Conservation (phyloP, 2,888 invertebrate genomes). For the Pandemis heparana region DNA sequence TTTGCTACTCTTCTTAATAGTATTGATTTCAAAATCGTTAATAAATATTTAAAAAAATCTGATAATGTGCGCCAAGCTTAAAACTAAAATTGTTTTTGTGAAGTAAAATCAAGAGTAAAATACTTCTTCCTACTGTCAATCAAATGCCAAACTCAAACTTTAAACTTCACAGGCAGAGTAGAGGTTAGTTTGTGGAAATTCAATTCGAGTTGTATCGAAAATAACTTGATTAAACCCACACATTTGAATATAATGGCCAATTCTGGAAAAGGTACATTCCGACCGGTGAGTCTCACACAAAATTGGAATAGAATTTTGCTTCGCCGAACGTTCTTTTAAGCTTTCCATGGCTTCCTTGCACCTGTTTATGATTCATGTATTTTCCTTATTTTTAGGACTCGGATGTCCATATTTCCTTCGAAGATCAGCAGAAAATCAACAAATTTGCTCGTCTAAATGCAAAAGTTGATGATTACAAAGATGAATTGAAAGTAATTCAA, state of each 20-base stretch:
- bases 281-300: slow-evolving; percentile 85
- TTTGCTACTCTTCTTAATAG: no score
- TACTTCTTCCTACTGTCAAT: no score
- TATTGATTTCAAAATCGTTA: no score
- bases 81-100: no score
- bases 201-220: not conserved
- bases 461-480: slow-evolving; percentile 95
- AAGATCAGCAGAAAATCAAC: slow-evolving; percentile 99
- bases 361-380: slow-evolving; percentile 14
- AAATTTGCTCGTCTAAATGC: slow-evolving; percentile 97
- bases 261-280: slow-evolving; percentile 88
- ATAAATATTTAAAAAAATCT: no score
- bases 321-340: not conserved
- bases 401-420: slow-evolving; percentile 97
- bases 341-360: not conserved
- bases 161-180: not conserved
- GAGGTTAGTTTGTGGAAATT: slow-evolving; percentile 13
- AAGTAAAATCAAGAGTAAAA: no score
- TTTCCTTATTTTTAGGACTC: slow-evolving; percentile 86
- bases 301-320: not conserved
- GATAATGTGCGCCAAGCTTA: no score
- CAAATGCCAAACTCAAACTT: not conserved
- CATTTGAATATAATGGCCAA: slow-evolving; percentile 61
- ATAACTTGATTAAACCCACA: not conserved
- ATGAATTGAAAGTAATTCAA: slow-evolving; percentile 94